Evolutionary conservation across 64 coral and sea anemone genomes (phyloP).

Genomic region (Pocillopora damicornis): DNA sequence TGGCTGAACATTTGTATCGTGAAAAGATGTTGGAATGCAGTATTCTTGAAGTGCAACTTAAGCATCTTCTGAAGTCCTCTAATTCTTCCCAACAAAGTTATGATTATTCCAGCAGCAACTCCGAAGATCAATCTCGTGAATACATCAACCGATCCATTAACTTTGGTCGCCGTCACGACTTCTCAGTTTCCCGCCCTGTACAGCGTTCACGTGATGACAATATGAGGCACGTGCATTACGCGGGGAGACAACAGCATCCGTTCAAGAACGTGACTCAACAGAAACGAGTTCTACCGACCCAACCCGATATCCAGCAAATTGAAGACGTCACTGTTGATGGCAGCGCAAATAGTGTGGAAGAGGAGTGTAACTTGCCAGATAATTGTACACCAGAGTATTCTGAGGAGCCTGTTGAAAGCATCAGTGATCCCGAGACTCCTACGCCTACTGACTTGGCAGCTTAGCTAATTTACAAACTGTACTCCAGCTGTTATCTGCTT

Average conservation of each 20-base stretch:
- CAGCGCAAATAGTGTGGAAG: neutral
- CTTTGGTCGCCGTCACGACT: slow-evolving; percentile 20
- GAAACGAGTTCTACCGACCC: neutral
- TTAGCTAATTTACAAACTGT: neutral
- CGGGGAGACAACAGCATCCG: neutral
- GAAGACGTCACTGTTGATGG: neutral
- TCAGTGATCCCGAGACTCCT: neutral
- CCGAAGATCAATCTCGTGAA: slow-evolving; percentile 22
- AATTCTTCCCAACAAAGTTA: slow-evolving; percentile 17
- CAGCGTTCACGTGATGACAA: neutral
- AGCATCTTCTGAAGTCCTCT: slow-evolving; percentile 70
- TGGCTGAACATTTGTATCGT: slow-evolving; percentile 85
- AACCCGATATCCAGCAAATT: neutral
- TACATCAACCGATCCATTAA: slow-evolving; percentile 17
- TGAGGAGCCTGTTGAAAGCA: neutral
- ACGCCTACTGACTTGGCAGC: neutral
- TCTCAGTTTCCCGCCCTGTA: neutral
- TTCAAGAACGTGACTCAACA: slow-evolving; percentile 1
- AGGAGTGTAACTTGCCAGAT: neutral
- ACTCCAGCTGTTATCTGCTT: neutral
- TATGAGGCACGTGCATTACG: neutral
- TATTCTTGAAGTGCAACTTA: slow-evolving; percentile 82
- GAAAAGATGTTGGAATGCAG: slow-evolving; percentile 97
- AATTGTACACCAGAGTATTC: neutral
- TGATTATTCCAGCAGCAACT: slow-evolving; percentile 14